These are phyloP conservation scores for Crotophaga sulcirostris DNA, from an alignment of 2,113 vertebrate genomes.

Conservation along the genomic window DNA sequence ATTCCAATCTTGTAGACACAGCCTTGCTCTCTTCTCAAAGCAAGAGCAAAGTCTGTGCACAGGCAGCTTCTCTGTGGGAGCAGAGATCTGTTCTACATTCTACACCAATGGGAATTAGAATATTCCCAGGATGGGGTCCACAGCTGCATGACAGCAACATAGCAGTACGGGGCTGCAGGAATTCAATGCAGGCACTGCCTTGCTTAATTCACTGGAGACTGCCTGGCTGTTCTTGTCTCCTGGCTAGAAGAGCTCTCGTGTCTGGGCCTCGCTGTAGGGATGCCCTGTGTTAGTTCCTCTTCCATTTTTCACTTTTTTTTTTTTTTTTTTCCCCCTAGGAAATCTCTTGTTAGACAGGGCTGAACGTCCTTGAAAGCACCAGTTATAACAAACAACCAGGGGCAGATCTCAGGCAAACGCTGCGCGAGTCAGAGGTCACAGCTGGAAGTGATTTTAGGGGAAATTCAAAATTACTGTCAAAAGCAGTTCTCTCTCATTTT, in stretches of 20 bases:
- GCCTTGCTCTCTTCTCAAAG: neutral
- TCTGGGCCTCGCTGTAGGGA: neutral
- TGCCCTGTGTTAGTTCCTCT: conserved; percentile 2
- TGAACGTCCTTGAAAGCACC: conserved; percentile 11
- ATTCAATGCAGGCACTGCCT: neutral
- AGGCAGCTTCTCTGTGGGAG: neutral
- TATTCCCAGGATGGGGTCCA: neutral
- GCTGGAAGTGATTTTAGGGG: conserved; percentile 71
- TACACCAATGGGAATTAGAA: neutral
- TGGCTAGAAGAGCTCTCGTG: neutral
- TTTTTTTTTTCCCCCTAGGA: neutral
- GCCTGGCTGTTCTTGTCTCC: neutral
- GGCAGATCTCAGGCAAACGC: neutral
- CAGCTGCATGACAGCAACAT: neutral
- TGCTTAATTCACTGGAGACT: neutral
- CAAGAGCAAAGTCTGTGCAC: neutral
- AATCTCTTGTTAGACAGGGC: neutral
- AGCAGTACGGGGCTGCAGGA: neutral
- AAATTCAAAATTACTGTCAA: conserved; percentile 69
- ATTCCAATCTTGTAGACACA: neutral
- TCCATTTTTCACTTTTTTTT: neutral
- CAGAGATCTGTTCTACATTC: neutral
- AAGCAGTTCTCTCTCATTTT: conserved; percentile 63
- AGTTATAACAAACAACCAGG: conserved; percentile 39
- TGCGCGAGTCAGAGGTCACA: conserved; percentile 52